Evolutionary conservation across 2,797 vertebrate species (phyloP), one percentile per base, ranked within the genome.

Genomic region (Allobates femoralis): DNA sequence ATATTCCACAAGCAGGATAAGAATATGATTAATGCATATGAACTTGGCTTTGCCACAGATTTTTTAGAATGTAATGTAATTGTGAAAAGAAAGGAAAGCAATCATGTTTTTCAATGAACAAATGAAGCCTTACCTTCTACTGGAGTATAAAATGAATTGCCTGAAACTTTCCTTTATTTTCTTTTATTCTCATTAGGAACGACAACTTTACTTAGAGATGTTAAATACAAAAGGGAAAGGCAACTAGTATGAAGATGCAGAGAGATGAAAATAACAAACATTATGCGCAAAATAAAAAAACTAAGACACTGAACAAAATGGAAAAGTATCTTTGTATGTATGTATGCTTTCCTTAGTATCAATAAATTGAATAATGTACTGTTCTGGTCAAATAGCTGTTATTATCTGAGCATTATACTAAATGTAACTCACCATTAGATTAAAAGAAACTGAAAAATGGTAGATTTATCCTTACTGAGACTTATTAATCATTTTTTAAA

Each of bases 81-180:
- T 71, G 67, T 41, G 67, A 71, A 41, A 12, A 71, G 67, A 71
- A 71, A 46, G 21, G 21, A 71, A 71, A 71, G 67, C 34, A 71
- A 46, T 71, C 11, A 41, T 41, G 37, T 71, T 3, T 71, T 71
- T 41, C 1, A 1, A 7, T 23, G 34, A 71, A 46, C 12, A 71
- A 71, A 41, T 41, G 37, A 41, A 71, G 67, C 37, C 67, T 71
- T 41, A 12, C 37, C 32, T 46, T 46, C 21, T n/a, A 3, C 34
- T 41, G 30, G 19, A 71, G 5, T 21, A 71, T 71, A 41, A 71
- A 8, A 71, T 41, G 10, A 71, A n/a, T 3, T 41, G 67, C 37
- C n/a, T 41, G 67, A 41, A 71, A 23, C 34, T 41, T 41, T 71
- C 34, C 4, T 71, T 41, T 46, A 23, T 4, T 71, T 71, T 69